Evolutionary conservation across 64 coral and sea anemone species (phyloP).

Genomic region (Stylophora pistillata): DNA sequence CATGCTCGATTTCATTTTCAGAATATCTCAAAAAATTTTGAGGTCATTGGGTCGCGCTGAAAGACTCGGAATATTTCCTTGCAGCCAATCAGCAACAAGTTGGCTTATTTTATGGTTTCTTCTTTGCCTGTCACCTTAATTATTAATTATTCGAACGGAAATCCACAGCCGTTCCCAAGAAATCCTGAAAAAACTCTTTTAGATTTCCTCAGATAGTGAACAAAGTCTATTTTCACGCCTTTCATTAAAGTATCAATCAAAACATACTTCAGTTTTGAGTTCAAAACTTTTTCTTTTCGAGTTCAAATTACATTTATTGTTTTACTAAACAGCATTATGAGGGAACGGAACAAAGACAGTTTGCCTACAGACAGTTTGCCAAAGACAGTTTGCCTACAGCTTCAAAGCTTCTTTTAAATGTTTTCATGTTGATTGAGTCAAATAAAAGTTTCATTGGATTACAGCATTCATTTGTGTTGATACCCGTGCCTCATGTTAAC

Average conservation of each 20-base stretch:
- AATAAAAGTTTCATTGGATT: too few species aligned
- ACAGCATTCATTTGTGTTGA: too few species aligned
- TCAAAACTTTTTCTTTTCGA: slow-evolving; percentile 16
- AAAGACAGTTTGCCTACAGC: background rate
- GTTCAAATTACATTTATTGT: background rate
- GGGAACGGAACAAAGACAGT: background rate
- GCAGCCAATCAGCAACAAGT: background rate
- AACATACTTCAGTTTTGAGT: background rate
- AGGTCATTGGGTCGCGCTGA: background rate
- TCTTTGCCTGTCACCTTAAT: background rate
- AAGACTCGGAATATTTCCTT: background rate
- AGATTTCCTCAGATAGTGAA: background rate
- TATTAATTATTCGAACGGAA: background rate
- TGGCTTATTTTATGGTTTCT: background rate
- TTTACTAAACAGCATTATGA: too few species aligned
- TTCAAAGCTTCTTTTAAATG: background rate
- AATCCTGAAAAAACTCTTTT: background rate
- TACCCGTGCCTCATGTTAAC: too few species aligned
- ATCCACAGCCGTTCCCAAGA: background rate
- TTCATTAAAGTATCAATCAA: background rate
- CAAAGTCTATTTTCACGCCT: background rate
- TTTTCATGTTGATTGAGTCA: too few species aligned
- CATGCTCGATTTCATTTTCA: slow-evolving; percentile 29
- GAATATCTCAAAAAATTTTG: background rate
- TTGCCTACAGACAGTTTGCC: background rate